Evolutionary conservation across 2,113 vertebrate genomes (phyloP).

Genomic region (Melanostigma gelatinosum): DNA sequence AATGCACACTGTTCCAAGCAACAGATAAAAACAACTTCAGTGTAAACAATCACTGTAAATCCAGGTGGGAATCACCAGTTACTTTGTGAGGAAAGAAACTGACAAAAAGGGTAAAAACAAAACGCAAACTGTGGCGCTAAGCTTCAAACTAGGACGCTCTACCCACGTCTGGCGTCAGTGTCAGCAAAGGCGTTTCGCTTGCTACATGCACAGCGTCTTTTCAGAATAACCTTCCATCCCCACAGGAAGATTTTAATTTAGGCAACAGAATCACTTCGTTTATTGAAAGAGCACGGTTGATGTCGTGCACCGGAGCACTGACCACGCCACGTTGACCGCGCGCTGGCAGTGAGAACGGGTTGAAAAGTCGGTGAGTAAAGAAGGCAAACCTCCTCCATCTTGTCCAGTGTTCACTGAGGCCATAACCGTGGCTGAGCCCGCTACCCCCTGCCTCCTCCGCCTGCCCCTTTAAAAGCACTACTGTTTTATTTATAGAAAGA

Average conservation of each 20-base stretch:
- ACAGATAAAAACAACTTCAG: constrained; percentile 15
- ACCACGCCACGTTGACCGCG: background rate
- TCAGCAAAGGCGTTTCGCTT: too few species aligned
- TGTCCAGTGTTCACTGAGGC: constrained; percentile 19
- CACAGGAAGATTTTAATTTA: background rate
- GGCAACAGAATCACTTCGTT: background rate
- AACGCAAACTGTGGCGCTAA: too few species aligned
- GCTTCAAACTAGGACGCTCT: too few species aligned
- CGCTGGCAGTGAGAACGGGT: background rate
- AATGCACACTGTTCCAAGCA: constrained; percentile 7
- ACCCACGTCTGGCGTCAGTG: too few species aligned
- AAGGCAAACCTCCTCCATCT: constrained; percentile 1
- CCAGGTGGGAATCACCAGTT: constrained; percentile 3
- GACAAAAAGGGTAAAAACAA: too few species aligned
- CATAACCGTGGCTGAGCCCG: constrained; percentile 24
- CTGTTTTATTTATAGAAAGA: constrained; percentile 75
- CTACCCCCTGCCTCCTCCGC: constrained; percentile 1
- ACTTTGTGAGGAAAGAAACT: background rate
- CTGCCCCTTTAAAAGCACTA: constrained; percentile 63
- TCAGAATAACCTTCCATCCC: background rate
- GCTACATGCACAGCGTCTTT: background rate
- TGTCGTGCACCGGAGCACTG: too few species aligned
- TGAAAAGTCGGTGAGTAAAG: background rate
- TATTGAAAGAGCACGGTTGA: too few species aligned
- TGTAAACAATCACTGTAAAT: constrained; percentile 13